A percentile compares a stretch with the other conserved stretches of the same genome.
Evolutionary conservation across 2,797 vertebrate genomes (phyloP).

Genomic region (Aldrovandia affinis): DNA sequence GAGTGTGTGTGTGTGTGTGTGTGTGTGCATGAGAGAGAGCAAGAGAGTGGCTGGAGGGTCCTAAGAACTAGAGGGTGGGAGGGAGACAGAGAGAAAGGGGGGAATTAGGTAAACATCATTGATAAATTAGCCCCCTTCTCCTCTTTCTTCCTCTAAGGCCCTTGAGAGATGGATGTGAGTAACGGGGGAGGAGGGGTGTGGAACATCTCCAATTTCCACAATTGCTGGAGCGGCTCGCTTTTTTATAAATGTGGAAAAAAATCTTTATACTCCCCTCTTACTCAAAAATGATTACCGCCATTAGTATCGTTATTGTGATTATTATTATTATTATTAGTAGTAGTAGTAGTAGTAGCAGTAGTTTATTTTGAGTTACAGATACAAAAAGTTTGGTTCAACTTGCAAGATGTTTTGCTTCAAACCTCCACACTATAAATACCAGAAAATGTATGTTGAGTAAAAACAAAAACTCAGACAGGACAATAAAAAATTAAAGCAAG

Average conservation of each 20-base stretch:
- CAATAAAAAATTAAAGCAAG: too few species aligned
- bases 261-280: neutral
- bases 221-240: constrained; percentile 65
- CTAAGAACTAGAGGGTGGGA: constrained; percentile 61
- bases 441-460: too few species aligned
- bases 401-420: too few species aligned
- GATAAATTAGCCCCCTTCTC: constrained; percentile 74
- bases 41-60: constrained; percentile 73
- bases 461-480: too few species aligned
- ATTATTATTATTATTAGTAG: too few species aligned
- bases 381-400: too few species aligned
- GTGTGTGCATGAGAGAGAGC: constrained; percentile 33
- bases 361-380: too few species aligned
- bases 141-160: constrained; percentile 58
- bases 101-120: constrained; percentile 78
- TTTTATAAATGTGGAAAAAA: constrained; percentile 51
- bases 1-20: constrained; percentile 47
- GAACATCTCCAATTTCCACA: constrained; percentile 51
- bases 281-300: too few species aligned
- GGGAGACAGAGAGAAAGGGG: constrained; percentile 54
- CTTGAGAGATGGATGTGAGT: constrained; percentile 68
- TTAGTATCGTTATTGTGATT: too few species aligned
- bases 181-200: constrained; percentile 53
- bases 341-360: too few species aligned
- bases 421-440: too few species aligned